Conservation (phyloP, 2,888 invertebrate species). For the Lordiphosa andalusiaca region DNA sequence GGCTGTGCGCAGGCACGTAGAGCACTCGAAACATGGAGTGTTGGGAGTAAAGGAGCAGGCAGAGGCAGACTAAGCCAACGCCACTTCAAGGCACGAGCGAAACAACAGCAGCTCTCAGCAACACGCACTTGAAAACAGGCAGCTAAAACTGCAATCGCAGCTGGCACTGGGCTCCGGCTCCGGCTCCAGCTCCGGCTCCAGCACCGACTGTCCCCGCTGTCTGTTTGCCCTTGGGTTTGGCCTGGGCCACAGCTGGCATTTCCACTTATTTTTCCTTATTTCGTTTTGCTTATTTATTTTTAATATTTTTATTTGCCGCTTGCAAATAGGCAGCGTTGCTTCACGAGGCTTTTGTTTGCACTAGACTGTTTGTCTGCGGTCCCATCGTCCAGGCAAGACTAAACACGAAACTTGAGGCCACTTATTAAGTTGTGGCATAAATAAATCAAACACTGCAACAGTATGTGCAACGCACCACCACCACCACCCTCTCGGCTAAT, state of each 20-base stretch:
- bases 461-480: conserved; percentile 16
- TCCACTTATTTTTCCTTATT: conserved; percentile 29
- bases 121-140: conserved; percentile 60
- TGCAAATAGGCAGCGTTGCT: conserved; percentile 47
- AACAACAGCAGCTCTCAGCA: conserved; percentile 59
- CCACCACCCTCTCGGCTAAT: conserved; percentile 44
- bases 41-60: conserved; percentile 5
- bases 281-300: conserved; percentile 55
- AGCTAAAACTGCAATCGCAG: conserved; percentile 65
- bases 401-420: conserved; percentile 15
- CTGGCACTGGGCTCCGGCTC: conserved; percentile 18
- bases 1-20: conserved; percentile 73
- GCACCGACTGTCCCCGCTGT: conserved; percentile 6
- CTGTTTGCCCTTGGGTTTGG: conserved; percentile 22
- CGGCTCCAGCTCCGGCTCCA: conserved; percentile 1
- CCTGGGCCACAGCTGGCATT: conserved; percentile 6
- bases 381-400: conserved; percentile 38
- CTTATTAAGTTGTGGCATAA: conserved; percentile 15
- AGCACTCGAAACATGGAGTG: conserved; percentile 36
- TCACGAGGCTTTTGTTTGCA: conserved; percentile 6
- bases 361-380: conserved; percentile 45
- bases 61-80: conserved; percentile 41
- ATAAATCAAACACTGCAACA: conserved; percentile 19
- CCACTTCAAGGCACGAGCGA: conserved; percentile 52
- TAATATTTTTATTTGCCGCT: conserved; percentile 58